phyloP scores from a whole-genome alignment of 2,113 vertebrate genomes.

The Amphilophus citrinellus region DNA sequence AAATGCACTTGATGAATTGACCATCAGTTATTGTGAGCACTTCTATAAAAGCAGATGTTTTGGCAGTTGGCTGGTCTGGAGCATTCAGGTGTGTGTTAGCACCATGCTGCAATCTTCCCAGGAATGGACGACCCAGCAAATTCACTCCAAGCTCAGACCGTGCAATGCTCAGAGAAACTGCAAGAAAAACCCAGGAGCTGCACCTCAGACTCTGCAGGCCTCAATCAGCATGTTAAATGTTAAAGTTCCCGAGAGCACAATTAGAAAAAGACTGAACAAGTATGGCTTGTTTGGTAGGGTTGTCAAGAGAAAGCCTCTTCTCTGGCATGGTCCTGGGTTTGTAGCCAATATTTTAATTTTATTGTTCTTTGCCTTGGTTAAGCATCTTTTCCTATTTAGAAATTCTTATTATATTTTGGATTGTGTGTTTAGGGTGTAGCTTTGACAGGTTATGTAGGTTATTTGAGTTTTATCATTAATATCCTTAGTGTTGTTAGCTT shows the following conservation, averaged over 20 bases:
- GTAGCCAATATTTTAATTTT: no score
- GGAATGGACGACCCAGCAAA: background rate
- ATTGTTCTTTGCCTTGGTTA: no score
- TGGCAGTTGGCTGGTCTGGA: background rate
- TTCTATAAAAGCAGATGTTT: background rate
- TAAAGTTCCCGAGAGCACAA: background rate
- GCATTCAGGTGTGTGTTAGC: background rate
- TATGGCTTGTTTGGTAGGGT: background rate
- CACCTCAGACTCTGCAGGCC: background rate
- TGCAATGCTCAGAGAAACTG: background rate
- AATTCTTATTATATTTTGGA: no score
- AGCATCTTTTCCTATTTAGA: no score
- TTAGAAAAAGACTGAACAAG: conserved; percentile 2
- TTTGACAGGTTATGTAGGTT: no score
- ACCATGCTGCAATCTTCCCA: background rate
- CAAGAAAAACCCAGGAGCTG: background rate
- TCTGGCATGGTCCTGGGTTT: background rate
- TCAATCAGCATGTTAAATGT: background rate
- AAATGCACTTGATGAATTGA: background rate
- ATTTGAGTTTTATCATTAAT: no score
- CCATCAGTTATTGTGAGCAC: background rate
- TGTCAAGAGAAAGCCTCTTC: background rate
- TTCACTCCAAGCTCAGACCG: background rate
- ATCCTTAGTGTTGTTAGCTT: no score
- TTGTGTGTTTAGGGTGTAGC: no score